Evolutionary conservation across 2,113 vertebrate genomes (phyloP), one percentile per base, ranked within the genome.

Genomic region (Rhipidura dahli): DNA sequence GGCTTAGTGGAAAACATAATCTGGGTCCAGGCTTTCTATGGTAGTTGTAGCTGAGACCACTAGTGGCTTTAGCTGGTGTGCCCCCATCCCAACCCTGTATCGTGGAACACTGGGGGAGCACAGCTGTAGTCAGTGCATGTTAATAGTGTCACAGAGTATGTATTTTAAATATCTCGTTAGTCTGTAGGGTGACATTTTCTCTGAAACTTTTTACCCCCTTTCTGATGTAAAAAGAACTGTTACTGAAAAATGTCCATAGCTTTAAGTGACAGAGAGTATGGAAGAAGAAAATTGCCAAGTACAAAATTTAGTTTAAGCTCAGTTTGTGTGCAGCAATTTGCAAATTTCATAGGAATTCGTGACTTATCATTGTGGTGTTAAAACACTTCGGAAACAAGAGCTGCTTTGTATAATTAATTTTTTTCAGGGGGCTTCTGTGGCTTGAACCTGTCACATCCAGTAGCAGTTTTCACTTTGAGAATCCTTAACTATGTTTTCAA

Each of bases 361-460:
- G 68, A 90, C 53, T 93, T 95, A 78, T 63, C 81, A 40, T 75
- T 92, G 86, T 54, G 69, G 56, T 83, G 47, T 83, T 96, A 96
- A 95, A 90, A 94, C 83, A 72, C 59, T 93, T 94, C 79, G 72
- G 89, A 94, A 96, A 94, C 72, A 96, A 93, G 83, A 91, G 60
- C 63, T 81, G 54, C 83, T 97, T 97, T 94, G 87, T 96, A 35
- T 91, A 96, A 96, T 97, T 97, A 87, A 91, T 94, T 84, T 93
- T 93, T 87, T 97, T 96, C 85, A 90, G 65, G 76, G 88, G 89
- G 86, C 59, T 95, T 97, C 86, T 94, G 90, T 94, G 96, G 94
- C 96, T 98, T 95, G 83, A 94, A 87, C 79, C 76, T 97, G 94
- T 97, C 96, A 83, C 80, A 96, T 97, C 95, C 86, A 97, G 91